phyloP scores from a whole-genome alignment of 2,888 invertebrate species.

The Pseudoips prasinana region DNA sequence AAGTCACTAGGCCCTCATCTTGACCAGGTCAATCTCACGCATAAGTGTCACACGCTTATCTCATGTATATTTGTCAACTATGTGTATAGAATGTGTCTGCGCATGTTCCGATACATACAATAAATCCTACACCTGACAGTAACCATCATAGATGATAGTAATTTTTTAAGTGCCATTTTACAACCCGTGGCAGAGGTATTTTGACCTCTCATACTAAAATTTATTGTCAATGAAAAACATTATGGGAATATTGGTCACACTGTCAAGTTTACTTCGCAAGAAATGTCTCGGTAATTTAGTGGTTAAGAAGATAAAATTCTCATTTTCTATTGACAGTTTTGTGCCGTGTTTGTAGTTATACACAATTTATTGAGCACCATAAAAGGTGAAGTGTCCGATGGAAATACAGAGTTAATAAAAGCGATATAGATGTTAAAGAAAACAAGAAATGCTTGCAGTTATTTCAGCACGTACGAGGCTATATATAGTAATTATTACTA shows the following conservation, averaged over 20 bases:
- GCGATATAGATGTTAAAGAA: background rate
- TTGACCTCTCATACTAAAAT: slow-evolving; percentile 33
- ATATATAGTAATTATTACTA: too few species aligned
- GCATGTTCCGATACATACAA: too few species aligned
- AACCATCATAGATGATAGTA: slow-evolving; percentile 20
- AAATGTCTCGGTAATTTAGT: slow-evolving; percentile 26
- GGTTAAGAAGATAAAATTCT: slow-evolving; percentile 29
- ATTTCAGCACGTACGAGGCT: too few species aligned
- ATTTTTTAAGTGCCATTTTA: slow-evolving; percentile 34
- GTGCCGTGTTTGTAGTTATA: slow-evolving; percentile 16
- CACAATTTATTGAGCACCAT: slow-evolving; percentile 21
- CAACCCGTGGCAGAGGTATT: slow-evolving; percentile 26
- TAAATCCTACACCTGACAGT: slow-evolving; percentile 19
- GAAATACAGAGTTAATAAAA: slow-evolving; percentile 4
- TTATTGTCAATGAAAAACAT: slow-evolving; percentile 35
- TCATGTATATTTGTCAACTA: too few species aligned
- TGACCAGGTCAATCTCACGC: too few species aligned
- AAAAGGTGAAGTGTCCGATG: background rate
- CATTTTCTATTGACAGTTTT: slow-evolving; percentile 10
- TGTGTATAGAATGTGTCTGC: too few species aligned
- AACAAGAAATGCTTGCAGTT: background rate
- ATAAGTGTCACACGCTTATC: too few species aligned
- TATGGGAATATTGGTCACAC: slow-evolving; percentile 19
- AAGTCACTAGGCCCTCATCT: too few species aligned
- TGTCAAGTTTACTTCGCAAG: slow-evolving; percentile 19